Evolutionary conservation across 2,888 invertebrate species (phyloP).

Genomic region (Euproctis similis): DNA sequence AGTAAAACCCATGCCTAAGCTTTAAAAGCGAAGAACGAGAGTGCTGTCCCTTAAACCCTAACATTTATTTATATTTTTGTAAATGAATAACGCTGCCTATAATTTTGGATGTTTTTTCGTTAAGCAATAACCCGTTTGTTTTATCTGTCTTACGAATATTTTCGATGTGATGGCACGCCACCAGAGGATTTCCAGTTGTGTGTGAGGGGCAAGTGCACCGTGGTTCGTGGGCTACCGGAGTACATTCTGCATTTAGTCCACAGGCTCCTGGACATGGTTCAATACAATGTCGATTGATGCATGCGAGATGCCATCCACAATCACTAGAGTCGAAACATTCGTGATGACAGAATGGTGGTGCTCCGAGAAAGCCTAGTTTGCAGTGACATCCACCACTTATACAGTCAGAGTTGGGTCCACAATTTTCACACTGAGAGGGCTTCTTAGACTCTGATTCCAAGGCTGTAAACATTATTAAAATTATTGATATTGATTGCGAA

Average conservation of each 20-base stretch:
- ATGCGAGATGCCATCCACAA: conserved; percentile 81
- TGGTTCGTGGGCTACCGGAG: conserved; percentile 82
- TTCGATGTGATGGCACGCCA: conserved; percentile 77
- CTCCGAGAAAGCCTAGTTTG: conserved; percentile 79
- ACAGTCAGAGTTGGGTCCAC: conserved; percentile 86
- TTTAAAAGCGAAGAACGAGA: conserved; percentile 62
- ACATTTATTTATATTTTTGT: not conserved
- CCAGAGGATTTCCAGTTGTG: conserved; percentile 85
- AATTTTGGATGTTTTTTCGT: conserved; percentile 3
- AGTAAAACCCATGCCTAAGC: conserved; percentile 75
- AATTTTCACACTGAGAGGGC: conserved; percentile 79
- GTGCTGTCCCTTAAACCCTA: conserved; percentile 29
- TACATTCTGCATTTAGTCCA: conserved; percentile 82
- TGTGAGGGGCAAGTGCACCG: conserved; percentile 80
- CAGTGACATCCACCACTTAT: conserved; percentile 82
- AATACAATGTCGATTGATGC: conserved; percentile 81
- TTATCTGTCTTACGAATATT: conserved; percentile 62
- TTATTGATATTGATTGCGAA: not conserved
- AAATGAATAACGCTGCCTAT: not conserved
- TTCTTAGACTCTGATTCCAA: conserved; percentile 42
- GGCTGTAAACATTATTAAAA: conserved; percentile 28
- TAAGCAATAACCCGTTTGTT: conserved; percentile 54
- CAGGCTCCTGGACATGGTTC: conserved; percentile 86
- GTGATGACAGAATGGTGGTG: conserved; percentile 83
- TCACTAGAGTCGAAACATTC: conserved; percentile 84